Evolutionary conservation across 1,140 invertebrate genomes (phyloP).

Genomic region (Myzus persicae): DNA sequence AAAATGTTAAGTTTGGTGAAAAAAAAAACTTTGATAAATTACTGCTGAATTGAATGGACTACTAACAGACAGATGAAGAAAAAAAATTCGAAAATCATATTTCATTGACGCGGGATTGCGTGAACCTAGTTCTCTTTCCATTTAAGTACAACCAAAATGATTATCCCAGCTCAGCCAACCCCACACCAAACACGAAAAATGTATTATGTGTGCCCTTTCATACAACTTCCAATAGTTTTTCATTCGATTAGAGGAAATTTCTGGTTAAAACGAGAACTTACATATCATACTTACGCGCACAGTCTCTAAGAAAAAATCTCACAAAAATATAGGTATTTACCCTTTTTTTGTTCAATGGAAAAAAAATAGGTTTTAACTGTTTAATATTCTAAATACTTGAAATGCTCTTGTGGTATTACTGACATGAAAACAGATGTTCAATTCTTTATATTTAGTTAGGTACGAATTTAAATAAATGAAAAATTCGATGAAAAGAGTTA

Average conservation of each 20-base stretch:
- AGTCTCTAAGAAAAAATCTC: background rate
- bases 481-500: background rate
- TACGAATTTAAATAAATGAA: background rate
- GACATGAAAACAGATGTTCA: background rate
- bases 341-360: background rate
- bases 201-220: background rate
- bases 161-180: background rate
- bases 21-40: conserved; percentile 9
- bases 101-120: conserved; percentile 7
- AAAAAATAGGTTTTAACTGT: background rate
- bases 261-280: background rate
- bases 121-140: background rate
- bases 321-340: too few species aligned
- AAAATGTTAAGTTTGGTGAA: conserved; percentile 6
- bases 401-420: background rate
- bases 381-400: background rate
- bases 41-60: conserved; percentile 4
- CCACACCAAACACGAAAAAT: background rate
- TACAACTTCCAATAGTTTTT: background rate
- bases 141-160: background rate
- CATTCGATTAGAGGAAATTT: background rate
- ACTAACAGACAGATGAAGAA: background rate
- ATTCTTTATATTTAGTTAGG: background rate
- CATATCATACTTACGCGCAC: background rate
- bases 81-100: conserved; percentile 39